phyloP scores from a whole-genome alignment of 1,140 invertebrate species.

The Parasteatoda tepidariorum region DNA sequence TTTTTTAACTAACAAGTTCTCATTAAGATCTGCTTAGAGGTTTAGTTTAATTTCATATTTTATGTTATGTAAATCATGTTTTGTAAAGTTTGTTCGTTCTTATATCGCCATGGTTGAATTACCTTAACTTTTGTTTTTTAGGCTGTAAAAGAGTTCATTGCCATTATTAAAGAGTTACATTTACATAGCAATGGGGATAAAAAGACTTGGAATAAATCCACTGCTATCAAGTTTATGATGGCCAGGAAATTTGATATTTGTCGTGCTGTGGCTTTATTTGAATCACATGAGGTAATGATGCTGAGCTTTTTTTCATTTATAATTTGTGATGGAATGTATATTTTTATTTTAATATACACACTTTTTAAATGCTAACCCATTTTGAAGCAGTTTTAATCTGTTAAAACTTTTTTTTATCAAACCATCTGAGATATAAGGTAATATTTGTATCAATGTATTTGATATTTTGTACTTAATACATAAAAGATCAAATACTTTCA shows the following conservation, averaged over 20 bases:
- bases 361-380: too few relatives aligned
- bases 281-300: conserved; percentile 82
- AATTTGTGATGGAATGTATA: not conserved
- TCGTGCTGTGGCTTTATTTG: conserved; percentile 86
- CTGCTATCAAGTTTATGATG: conserved; percentile 93
- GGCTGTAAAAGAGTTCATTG: conserved; percentile 62
- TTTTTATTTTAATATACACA: too few relatives aligned
- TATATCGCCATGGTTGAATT: not conserved
- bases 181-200: conserved; percentile 62
- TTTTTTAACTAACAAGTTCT: not conserved
- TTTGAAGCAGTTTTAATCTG: too few relatives aligned
- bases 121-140: conserved; percentile 1
- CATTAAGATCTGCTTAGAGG: not conserved
- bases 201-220: conserved; percentile 75
- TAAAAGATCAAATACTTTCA: too few relatives aligned
- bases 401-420: too few relatives aligned
- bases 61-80: not conserved
- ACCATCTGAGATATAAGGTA: too few relatives aligned
- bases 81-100: not conserved
- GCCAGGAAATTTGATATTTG: conserved; percentile 94
- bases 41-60: not conserved
- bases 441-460: too few relatives aligned
- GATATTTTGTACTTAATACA: too few relatives aligned
- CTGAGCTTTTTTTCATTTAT: not conserved
- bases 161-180: conserved; percentile 64